A percentile compares a stretch with the other conserved stretches of the same genome.
Evolutionary conservation across 2,797 vertebrate genomes (phyloP).

Genomic region (Enteromius paludinosus): DNA sequence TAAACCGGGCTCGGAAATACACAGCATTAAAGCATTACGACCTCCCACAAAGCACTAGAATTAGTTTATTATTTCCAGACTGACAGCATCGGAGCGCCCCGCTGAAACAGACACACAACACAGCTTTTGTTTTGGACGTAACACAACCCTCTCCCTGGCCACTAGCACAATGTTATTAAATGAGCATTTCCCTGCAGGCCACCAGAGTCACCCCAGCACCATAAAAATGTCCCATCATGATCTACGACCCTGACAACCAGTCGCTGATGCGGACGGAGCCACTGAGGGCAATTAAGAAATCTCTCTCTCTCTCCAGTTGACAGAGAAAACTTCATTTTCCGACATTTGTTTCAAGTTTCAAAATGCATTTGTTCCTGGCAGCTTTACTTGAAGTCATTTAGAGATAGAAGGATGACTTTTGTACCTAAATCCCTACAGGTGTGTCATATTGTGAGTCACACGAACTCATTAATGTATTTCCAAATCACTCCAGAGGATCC

Average conservation of each 20-base stretch:
- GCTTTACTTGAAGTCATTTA: neutral
- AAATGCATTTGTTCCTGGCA: constrained; percentile 6
- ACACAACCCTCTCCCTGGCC: constrained; percentile 35
- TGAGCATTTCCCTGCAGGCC: constrained; percentile 62
- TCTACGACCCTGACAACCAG: constrained; percentile 53
- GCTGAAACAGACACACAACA: constrained; percentile 43
- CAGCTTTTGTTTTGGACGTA: constrained; percentile 59
- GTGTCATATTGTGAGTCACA: neutral
- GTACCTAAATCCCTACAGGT: constrained; percentile 11
- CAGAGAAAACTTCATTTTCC: constrained; percentile 23
- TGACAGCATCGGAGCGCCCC: constrained; percentile 19
- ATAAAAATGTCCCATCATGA: constrained; percentile 57
- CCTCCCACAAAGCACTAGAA: constrained; percentile 51
- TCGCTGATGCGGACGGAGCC: constrained; percentile 23
- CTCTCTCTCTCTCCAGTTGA: constrained; percentile 39
- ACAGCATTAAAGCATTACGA: constrained; percentile 52
- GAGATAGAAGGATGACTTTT: constrained; percentile 9
- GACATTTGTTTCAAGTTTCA: constrained; percentile 32
- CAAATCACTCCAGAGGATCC: neutral
- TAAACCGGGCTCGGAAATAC: neutral
- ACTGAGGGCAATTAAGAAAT: constrained; percentile 40
- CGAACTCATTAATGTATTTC: neutral
- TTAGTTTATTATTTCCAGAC: constrained; percentile 24
- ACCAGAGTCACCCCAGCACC: constrained; percentile 58
- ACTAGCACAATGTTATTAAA: constrained; percentile 60